Evolutionary conservation across 2,797 vertebrate genomes (phyloP).

Genomic region (Sebastes miniatus): DNA sequence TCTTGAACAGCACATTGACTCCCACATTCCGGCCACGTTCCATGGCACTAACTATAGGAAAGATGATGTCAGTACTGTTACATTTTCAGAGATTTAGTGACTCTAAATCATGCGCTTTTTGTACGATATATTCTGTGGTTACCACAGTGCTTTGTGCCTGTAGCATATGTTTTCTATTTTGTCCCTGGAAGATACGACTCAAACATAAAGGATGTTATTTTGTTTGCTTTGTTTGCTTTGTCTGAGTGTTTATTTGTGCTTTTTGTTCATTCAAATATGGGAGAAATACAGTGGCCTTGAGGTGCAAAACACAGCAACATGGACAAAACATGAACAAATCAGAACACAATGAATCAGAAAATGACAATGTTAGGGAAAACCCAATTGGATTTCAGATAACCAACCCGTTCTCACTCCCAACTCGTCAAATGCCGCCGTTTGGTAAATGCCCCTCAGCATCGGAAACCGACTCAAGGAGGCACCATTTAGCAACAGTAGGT

Average conservation of each 20-base stretch:
- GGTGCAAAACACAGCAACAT: not conserved
- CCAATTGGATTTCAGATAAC: not conserved
- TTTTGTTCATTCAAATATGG: conserved; percentile 2
- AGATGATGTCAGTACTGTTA: conserved; percentile 36
- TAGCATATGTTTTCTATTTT: conserved; percentile 62
- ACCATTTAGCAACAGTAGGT: too few relatives aligned
- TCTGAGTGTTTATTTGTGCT: conserved; percentile 7
- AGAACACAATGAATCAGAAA: not conserved
- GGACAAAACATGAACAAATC: not conserved
- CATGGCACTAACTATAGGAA: conserved; percentile 40
- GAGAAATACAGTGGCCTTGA: not conserved
- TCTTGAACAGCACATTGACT: not conserved
- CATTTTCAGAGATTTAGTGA: conserved; percentile 9
- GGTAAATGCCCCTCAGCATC: too few relatives aligned
- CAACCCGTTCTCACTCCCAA: too few relatives aligned
- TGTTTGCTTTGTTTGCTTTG: conserved; percentile 47
- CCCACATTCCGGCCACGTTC: conserved; percentile 46
- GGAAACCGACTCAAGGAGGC: too few relatives aligned
- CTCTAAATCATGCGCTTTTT: conserved; percentile 50
- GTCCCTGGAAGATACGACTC: conserved; percentile 57
- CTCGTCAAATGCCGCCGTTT: too few relatives aligned
- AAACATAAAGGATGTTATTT: conserved; percentile 47
- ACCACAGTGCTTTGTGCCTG: conserved; percentile 16
- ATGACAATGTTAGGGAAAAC: not conserved
- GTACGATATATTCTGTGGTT: conserved; percentile 16